Evolutionary conservation across 2,888 invertebrate species (phyloP).

Genomic region (Drosophila gaucha): DNA sequence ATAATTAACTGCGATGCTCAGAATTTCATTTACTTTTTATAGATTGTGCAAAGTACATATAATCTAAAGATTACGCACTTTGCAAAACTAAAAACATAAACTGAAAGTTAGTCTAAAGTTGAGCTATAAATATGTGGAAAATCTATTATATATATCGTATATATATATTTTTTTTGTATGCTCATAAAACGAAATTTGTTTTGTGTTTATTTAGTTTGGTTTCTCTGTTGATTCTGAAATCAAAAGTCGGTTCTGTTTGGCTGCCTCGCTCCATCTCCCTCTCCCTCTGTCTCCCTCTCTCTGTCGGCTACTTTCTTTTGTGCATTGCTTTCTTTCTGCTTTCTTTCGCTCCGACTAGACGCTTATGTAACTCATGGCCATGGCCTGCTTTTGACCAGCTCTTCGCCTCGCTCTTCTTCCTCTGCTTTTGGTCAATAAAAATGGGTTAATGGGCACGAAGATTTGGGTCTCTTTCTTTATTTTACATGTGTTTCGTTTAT

Average conservation of each 20-base stretch:
- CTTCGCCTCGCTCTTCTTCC: conserved; percentile 11
- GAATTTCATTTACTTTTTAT: conserved; percentile 8
- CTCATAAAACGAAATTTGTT: background rate
- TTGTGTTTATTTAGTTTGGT: conserved; percentile 2
- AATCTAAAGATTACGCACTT: conserved; percentile 24
- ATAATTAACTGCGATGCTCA: conserved; percentile 14
- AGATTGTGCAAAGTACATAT: conserved; percentile 27
- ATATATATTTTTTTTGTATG: background rate
- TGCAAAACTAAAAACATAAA: background rate
- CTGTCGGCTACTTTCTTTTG: conserved; percentile 47
- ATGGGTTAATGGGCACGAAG: conserved; percentile 68
- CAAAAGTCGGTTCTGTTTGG: conserved; percentile 58
- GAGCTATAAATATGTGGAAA: background rate
- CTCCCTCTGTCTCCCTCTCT: background rate
- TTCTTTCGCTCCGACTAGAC: conserved; percentile 31
- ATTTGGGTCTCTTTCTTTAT: conserved; percentile 17
- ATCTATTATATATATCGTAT: background rate
- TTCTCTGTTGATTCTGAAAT: conserved; percentile 66
- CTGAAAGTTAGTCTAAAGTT: background rate
- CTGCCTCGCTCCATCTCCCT: conserved; percentile 4
- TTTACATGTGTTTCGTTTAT: background rate
- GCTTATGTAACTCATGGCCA: conserved; percentile 55
- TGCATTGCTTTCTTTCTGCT: conserved; percentile 51
- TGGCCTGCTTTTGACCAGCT: conserved; percentile 70
- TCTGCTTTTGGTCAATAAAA: conserved; percentile 54